Evolutionary conservation across 2,797 vertebrate genomes (phyloP).

Genomic region (Lutjanus argentimaculatus): DNA sequence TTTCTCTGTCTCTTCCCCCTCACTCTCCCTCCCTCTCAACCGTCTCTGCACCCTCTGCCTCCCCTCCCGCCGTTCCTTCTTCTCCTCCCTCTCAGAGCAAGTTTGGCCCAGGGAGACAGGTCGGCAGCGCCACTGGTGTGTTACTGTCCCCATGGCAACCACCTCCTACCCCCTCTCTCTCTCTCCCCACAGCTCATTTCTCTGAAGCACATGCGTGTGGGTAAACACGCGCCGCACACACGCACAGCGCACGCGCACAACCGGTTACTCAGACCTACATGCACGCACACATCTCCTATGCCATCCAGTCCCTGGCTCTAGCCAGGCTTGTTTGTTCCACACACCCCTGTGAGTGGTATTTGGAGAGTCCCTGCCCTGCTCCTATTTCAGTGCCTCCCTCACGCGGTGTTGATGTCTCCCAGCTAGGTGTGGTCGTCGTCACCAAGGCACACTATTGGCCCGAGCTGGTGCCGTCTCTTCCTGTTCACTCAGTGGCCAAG

Average conservation of each 20-base stretch:
- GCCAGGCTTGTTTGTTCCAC: constrained; percentile 82
- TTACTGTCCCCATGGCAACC: constrained; percentile 91
- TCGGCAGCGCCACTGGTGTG: constrained; percentile 89
- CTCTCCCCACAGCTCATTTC: constrained; percentile 73
- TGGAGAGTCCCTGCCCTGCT: constrained; percentile 83
- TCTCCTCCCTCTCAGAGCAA: constrained; percentile 78
- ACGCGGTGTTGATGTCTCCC: constrained; percentile 75
- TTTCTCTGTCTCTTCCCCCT: constrained; percentile 30
- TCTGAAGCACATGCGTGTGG: constrained; percentile 71
- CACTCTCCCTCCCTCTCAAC: constrained; percentile 49
- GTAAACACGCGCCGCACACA: constrained; percentile 44
- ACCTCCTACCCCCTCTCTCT: constrained; percentile 71
- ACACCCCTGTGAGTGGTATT: constrained; percentile 79
- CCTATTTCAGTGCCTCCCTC: constrained; percentile 84
- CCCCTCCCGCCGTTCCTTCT: constrained; percentile 51
- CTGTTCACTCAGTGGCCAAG: constrained; percentile 52
- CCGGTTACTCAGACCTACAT: constrained; percentile 25
- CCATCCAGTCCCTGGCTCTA: constrained; percentile 74
- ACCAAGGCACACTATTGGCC: constrained; percentile 65
- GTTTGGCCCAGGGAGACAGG: constrained; percentile 88
- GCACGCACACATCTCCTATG: constrained; percentile 60
- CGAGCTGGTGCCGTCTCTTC: constrained; percentile 64
- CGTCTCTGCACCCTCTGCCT: constrained; percentile 45
- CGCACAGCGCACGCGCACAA: constrained; percentile 22
- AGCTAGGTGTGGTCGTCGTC: constrained; percentile 78